Base-by-base conservation (phyloP, 2,888 invertebrate species). In the Tribolium freemani region DNA sequence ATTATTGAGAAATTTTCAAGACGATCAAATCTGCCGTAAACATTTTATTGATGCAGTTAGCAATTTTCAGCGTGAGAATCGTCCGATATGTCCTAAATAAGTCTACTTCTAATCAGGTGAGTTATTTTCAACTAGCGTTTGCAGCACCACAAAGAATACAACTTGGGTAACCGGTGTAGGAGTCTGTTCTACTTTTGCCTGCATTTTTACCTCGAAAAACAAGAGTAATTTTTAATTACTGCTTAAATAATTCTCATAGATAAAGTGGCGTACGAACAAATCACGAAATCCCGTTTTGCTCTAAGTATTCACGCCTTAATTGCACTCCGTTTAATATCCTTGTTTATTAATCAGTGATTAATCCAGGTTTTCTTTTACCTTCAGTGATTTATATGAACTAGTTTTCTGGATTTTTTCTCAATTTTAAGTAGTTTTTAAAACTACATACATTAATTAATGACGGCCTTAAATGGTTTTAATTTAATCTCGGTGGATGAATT, bases 141-240 rank as follows among this genome's bases (percentile, higher is more conserved):
- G 30, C 31, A 31, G 64, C 58, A 50, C 38, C 31, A 38, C 13
- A 53, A 64, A 54, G 54, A 50, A 63, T 58, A 66, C 10, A 50
- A 16, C 13, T 51, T 57, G 16, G 21, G 67, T 51, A 71, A 71
- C 74, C 75, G 71, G 76, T 77, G 80, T 80, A 76, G 80, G 81
- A 80, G 79, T 78, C 76, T 78, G 77, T 64, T 80, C 81, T 76
- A 81, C 77, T 80, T 80, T 77, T 74, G 68, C 48, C n/a, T 11
- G n/a, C 53, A 71, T 79, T 80, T 80, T 81, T 80, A 76, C 61
- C 9, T 38, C 26, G 75, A 56, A 74, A 78, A 80, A 79, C 80
- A 75, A 74, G 78, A 71, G 73, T 64, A 60, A 74, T 79, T 81
- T 81, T 80, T 80, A 72, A 69, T 57, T 72, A 66, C 72, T 64